These are phyloP conservation scores for Trachops cirrhosus DNA, from an alignment of 2,797 vertebrate genomes.

Conservation along the genomic window DNA sequence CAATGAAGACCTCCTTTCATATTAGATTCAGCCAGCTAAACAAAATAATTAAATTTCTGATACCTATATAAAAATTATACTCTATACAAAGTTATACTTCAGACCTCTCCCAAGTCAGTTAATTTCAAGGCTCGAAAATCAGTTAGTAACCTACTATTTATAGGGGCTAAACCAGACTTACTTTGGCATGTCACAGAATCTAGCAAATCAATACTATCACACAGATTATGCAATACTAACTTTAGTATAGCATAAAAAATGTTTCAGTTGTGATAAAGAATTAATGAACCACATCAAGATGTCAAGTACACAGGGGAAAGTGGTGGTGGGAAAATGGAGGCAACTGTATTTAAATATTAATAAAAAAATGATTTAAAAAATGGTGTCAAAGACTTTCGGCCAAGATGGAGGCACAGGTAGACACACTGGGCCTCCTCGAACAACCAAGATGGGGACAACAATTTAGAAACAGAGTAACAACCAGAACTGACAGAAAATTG, in stretches of 20 bases:
- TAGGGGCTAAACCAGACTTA: background rate
- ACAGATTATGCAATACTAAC: background rate
- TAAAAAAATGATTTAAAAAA: too few species aligned
- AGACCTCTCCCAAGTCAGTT: background rate
- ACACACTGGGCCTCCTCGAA: too few species aligned
- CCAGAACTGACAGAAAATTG: too few species aligned
- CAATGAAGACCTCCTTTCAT: background rate
- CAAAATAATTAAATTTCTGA: background rate
- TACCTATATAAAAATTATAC: background rate
- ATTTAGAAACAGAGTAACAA: too few species aligned
- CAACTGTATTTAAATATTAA: too few species aligned
- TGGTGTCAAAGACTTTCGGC: too few species aligned
- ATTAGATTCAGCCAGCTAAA: background rate
- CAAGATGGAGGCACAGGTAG: too few species aligned
- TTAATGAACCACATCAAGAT: background rate
- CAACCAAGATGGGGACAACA: too few species aligned
- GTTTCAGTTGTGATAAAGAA: background rate
- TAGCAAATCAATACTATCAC: background rate
- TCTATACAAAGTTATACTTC: background rate
- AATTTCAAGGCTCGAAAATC: constrained; percentile 4
- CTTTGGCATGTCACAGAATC: background rate
- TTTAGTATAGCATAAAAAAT: background rate
- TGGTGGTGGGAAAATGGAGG: too few species aligned
- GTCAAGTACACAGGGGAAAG: background rate
- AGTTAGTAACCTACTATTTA: background rate